A percentile compares a stretch with the other conserved stretches of the same genome.
These are phyloP conservation scores for Chunga burmeisteri DNA, from an alignment of 2,113 vertebrate genomes.

Conservation along the genomic window DNA sequence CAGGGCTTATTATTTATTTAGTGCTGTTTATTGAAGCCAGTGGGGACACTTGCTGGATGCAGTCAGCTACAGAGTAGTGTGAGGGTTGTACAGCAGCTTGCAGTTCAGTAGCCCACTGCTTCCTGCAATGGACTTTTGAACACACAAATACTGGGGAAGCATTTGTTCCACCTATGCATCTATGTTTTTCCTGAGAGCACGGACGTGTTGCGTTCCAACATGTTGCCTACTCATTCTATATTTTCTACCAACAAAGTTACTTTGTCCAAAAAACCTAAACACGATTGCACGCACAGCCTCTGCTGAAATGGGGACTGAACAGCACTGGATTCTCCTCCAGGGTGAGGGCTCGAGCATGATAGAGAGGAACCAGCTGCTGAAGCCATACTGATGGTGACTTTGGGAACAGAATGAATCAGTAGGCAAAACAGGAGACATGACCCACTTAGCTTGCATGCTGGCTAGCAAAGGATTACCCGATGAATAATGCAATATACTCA, in stretches of 20 bases:
- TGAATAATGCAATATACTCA: background rate
- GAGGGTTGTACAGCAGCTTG: background rate
- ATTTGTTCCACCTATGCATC: background rate
- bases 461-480: background rate
- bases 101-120: background rate
- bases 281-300: background rate
- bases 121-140: background rate
- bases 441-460: background rate
- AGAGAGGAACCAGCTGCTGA: background rate
- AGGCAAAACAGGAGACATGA: conserved; percentile 19
- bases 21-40: background rate
- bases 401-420: background rate
- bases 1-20: no score
- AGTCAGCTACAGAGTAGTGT: background rate
- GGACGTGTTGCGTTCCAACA: background rate
- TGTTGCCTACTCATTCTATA: background rate
- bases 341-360: background rate
- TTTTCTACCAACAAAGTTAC: background rate
- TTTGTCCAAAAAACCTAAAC: background rate
- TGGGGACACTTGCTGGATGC: background rate
- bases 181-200: background rate
- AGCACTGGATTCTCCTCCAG: background rate
- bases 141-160: background rate
- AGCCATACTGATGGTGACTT: background rate
- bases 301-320: background rate